Percentiles rank a stretch among this genome's conserved stretches.
Conservation (phyloP, 2,113 vertebrate species). For the Apistogramma diplotaenia region DNA sequence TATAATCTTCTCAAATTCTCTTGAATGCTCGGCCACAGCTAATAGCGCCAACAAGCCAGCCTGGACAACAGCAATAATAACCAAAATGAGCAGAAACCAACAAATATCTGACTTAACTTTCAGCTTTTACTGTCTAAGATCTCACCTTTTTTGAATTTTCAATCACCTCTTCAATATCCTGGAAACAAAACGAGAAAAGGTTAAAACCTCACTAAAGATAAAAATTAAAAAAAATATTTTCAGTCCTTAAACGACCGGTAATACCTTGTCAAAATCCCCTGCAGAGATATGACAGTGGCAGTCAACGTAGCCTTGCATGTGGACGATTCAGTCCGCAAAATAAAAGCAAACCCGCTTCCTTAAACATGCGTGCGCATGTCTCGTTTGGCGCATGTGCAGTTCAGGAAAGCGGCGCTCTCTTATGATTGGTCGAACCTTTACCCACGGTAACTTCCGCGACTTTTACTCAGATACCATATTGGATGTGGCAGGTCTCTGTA, state of each 20-base stretch:
- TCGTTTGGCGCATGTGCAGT: neutral
- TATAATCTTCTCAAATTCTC: constrained; percentile 90
- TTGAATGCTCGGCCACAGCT: constrained; percentile 87
- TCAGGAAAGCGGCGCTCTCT: neutral
- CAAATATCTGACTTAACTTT: neutral
- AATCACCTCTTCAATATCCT: constrained; percentile 87
- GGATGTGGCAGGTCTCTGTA: too few species aligned
- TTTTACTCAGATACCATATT: too few species aligned
- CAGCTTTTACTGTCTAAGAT: neutral
- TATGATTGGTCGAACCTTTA: neutral
- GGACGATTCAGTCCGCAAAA: neutral
- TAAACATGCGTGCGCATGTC: constrained; percentile 19
- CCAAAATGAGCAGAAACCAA: neutral
- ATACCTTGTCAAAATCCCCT: constrained; percentile 72
- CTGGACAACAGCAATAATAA: constrained; percentile 61
- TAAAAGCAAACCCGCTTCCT: constrained; percentile 21
- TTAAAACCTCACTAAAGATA: neutral
- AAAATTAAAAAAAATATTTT: too few species aligned
- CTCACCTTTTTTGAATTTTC: constrained; percentile 81
- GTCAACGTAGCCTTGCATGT: constrained; percentile 72
- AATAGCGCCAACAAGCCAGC: constrained; percentile 83
- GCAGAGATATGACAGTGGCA: constrained; percentile 81
- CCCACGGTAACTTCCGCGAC: neutral
- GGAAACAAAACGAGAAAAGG: constrained; percentile 6
- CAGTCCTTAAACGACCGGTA: neutral